Percentiles rank a stretch among this genome's conserved stretches.
Conservation (phyloP, 2,113 vertebrate genomes). For the Carlito syrichta region DNA sequence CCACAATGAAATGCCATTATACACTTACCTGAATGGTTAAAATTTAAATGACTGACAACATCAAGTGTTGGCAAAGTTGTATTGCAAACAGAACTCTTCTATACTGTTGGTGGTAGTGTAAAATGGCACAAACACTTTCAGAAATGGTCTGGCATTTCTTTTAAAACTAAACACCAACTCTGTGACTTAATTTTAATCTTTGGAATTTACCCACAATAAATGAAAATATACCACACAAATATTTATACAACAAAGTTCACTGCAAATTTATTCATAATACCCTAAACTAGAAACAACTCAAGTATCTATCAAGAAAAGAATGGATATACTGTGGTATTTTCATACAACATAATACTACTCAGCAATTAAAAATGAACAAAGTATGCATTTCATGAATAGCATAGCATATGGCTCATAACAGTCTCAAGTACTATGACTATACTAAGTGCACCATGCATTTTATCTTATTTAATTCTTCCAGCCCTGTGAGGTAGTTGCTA, state of each 20-base stretch:
- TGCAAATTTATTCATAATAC: background rate
- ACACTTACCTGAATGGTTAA: background rate
- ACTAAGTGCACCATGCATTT: background rate
- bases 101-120: background rate
- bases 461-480: background rate
- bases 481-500: background rate
- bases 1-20: background rate
- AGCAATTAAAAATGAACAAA: background rate
- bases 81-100: background rate
- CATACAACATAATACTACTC: background rate
- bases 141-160: background rate
- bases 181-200: background rate
- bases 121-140: background rate
- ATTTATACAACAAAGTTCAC: background rate
- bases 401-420: background rate
- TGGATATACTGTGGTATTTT: background rate
- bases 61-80: background rate
- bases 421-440: background rate
- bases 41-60: background rate
- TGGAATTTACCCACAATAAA: background rate
- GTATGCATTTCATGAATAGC: background rate
- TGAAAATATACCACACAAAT: background rate
- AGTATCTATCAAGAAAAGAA: background rate
- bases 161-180: background rate
- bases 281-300: background rate